These are phyloP conservation scores for Chelonus insularis DNA, from an alignment of 1,140 invertebrate species.

Conservation along the genomic window DNA sequence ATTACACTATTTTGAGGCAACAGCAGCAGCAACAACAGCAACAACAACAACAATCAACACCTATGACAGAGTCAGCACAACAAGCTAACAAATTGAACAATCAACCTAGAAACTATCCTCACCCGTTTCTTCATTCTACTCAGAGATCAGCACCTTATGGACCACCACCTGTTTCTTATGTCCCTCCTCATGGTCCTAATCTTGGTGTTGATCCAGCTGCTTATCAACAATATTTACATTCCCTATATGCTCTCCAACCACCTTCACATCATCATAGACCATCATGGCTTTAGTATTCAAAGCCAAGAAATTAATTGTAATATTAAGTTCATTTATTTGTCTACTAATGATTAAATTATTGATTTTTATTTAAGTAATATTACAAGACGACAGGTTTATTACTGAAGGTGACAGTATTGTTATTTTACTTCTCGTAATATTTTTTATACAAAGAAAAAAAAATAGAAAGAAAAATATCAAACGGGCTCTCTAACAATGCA, in stretches of 20 bases:
- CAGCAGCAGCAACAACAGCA: constrained; percentile 51
- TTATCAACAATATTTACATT: constrained; percentile 57
- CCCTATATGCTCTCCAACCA: constrained; percentile 52
- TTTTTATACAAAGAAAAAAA: neutral
- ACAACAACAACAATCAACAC: constrained; percentile 35
- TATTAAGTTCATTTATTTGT: too few relatives aligned
- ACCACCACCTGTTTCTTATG: constrained; percentile 52
- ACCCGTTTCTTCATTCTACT: constrained; percentile 54
- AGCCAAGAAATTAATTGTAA: constrained; percentile 13
- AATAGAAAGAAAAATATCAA: neutral
- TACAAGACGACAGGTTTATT: too few relatives aligned
- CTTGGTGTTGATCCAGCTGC: constrained; percentile 51
- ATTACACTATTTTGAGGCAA: constrained; percentile 49
- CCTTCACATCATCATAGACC: constrained; percentile 54
- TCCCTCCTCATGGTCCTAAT: constrained; percentile 52
- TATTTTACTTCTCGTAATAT: too few relatives aligned
- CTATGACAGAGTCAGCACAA: constrained; percentile 39
- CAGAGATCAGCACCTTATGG: constrained; percentile 50
- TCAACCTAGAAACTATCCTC: constrained; percentile 52
- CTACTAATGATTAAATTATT: neutral
- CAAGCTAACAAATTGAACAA: constrained; percentile 51
- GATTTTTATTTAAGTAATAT: neutral
- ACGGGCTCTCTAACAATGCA: neutral
- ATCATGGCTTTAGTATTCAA: constrained; percentile 54
- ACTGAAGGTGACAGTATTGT: too few relatives aligned